A percentile compares a stretch with the other conserved stretches of the same genome.
Conservation (phyloP, 2,888 invertebrate species). For the Drosophila neoperkinsi region DNA sequence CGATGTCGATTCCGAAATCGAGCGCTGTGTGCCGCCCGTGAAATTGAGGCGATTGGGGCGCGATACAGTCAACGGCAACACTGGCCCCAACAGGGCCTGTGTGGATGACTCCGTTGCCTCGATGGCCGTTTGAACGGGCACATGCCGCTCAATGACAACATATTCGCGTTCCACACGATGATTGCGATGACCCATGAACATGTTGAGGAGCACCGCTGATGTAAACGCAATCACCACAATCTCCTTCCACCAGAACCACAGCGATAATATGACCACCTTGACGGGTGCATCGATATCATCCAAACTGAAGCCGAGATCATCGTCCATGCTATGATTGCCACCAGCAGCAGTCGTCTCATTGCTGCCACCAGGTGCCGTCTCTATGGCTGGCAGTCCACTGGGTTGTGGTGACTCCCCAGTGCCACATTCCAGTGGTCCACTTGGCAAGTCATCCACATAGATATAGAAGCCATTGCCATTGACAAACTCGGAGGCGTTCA, state of each 20-base stretch:
- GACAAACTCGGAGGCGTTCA: constrained; percentile 90
- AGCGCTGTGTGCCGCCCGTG: constrained; percentile 46
- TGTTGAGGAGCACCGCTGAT: constrained; percentile 89
- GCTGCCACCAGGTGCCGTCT: constrained; percentile 16
- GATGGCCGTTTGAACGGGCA: constrained; percentile 83
- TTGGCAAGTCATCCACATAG: constrained; percentile 86
- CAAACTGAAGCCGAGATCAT: constrained; percentile 81
- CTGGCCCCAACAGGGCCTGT: constrained; percentile 75
- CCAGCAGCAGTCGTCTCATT: constrained; percentile 34
- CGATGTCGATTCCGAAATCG: constrained; percentile 81
- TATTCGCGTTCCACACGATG: constrained; percentile 82
- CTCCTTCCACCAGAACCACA: constrained; percentile 95
- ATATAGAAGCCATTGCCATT: constrained; percentile 93
- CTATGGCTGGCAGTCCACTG: constrained; percentile 49
- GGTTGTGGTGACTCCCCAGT: background rate
- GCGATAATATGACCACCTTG: constrained; percentile 89
- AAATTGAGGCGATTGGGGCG: constrained; percentile 45
- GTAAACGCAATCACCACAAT: constrained; percentile 91
- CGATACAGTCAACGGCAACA: constrained; percentile 31
- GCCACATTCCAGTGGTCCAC: constrained; percentile 1
- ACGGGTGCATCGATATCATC: constrained; percentile 88
- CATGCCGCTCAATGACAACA: constrained; percentile 84
- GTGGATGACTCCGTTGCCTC: constrained; percentile 84
- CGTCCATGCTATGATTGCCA: constrained; percentile 63
- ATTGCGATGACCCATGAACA: constrained; percentile 87